Evolutionary conservation across 2,888 invertebrate species (phyloP), one percentile per base, ranked within the genome.

Genomic region (Lepidocyrtinus sp.): DNA sequence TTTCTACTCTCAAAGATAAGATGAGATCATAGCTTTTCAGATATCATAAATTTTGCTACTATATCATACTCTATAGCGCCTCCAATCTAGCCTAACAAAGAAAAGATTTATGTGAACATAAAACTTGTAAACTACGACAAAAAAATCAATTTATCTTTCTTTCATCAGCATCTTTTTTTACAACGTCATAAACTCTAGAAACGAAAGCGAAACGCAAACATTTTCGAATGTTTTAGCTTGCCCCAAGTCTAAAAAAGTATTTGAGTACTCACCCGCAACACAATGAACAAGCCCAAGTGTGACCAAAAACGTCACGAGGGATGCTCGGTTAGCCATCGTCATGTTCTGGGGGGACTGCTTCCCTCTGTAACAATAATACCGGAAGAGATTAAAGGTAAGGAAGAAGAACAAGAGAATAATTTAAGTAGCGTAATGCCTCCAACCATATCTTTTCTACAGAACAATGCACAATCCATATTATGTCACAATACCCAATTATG

Each of bases 341-440:
- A 77, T 55, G 46, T 55, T 75, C 63, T n/a, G n/a, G n/a, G 62
- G 36, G 36, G 36, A 36, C 36, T 36, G 36, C 36, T 36, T 65
- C 76, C 76, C 36, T 36, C 36, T 76, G 68, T 63, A 69, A 76
- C 64, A 70, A 76, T 76, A 76, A 76, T 76, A 76, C 76, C 76
- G 76, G 76, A 76, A 76, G 76, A 76, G 63, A 36, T 75, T 72
- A 63, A 27, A 55, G 27, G 15, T 15, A 64, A 25, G 7, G 12
- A 36, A 36, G 36, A 36, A 36, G 5, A 36, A 36, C 36, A 12
- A 36, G 36, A 36, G 5, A 36, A 5, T 36, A 36, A 7, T 36
- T 12, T 5, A 36, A 36, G 12, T 36, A 36, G n/a, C n/a, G n/a
- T 36, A 36, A 36, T 36, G 5, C 12, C 5, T 36, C 12, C 12